These are phyloP conservation scores for Lucinisca nassula DNA, from an alignment of 2,888 invertebrate genomes.

Conservation along the genomic window DNA sequence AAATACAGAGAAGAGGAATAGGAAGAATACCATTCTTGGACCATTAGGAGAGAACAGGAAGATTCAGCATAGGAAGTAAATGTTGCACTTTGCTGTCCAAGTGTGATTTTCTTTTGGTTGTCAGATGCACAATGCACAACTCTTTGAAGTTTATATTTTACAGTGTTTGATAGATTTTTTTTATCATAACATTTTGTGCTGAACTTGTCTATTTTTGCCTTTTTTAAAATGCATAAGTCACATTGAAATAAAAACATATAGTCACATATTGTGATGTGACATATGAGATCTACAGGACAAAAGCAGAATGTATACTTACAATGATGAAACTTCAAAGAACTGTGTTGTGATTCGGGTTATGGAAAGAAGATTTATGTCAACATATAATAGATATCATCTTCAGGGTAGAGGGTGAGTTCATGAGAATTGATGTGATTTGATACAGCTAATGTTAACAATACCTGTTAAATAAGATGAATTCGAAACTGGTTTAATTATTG, in stretches of 20 bases:
- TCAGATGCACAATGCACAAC: background rate
- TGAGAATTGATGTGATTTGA: background rate
- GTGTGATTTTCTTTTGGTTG: background rate
- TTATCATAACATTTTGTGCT: no score
- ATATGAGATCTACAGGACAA: no score
- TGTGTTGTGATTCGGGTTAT: background rate
- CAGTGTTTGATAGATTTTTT: no score
- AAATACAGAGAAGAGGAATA: no score
- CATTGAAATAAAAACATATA: no score
- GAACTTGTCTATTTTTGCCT: no score
- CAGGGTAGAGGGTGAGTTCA: background rate
- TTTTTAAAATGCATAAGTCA: no score
- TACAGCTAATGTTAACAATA: background rate
- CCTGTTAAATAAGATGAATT: background rate
- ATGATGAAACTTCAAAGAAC: background rate
- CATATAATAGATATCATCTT: background rate
- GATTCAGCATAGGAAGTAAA: background rate
- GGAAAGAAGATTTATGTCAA: background rate
- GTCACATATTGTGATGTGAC: no score
- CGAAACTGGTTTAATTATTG: no score
- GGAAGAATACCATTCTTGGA: no score
- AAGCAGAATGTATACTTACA: no score
- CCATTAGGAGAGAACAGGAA: no score
- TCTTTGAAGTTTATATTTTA: background rate
- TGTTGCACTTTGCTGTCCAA: background rate